A percentile compares a stretch with the other conserved stretches of the same genome.
These are phyloP conservation scores for Oegoconia quadripuncta DNA, from an alignment of 2,888 invertebrate species.

Conservation along the genomic window DNA sequence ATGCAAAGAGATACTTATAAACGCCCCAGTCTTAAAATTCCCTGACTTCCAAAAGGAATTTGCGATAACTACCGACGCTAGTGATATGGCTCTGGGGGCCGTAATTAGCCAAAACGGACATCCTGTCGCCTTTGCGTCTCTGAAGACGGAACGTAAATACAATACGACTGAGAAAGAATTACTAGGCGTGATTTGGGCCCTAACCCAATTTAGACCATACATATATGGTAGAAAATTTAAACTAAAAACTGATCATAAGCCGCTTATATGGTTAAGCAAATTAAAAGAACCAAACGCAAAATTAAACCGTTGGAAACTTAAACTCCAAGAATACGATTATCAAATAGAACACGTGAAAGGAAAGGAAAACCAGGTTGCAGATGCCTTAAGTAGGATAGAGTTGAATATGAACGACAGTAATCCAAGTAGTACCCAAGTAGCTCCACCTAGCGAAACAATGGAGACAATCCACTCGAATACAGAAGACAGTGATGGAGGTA, in stretches of 20 bases:
- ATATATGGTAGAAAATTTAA: constrained; percentile 7
- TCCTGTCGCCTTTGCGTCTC: neutral
- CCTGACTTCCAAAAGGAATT: neutral
- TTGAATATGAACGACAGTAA: too few relatives aligned
- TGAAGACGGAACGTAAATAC: neutral
- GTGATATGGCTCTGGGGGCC: neutral
- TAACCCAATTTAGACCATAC: constrained; percentile 11
- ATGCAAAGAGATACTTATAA: neutral
- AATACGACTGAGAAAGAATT: neutral
- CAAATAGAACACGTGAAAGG: too few relatives aligned
- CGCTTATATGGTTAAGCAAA: neutral
- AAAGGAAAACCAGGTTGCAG: too few relatives aligned
- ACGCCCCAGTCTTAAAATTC: neutral
- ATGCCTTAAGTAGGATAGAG: too few relatives aligned
- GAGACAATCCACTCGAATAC: too few relatives aligned
- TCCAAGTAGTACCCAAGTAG: too few relatives aligned
- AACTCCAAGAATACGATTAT: too few relatives aligned
- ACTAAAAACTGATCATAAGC: neutral
- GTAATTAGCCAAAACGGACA: neutral
- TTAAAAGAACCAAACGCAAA: too few relatives aligned
- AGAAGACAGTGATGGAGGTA: too few relatives aligned
- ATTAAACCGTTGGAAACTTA: too few relatives aligned
- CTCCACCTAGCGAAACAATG: too few relatives aligned
- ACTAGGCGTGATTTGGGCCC: neutral
- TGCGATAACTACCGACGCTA: neutral